phyloP scores from a whole-genome alignment of 2,888 invertebrate species.

The Girardia tigrina region DNA sequence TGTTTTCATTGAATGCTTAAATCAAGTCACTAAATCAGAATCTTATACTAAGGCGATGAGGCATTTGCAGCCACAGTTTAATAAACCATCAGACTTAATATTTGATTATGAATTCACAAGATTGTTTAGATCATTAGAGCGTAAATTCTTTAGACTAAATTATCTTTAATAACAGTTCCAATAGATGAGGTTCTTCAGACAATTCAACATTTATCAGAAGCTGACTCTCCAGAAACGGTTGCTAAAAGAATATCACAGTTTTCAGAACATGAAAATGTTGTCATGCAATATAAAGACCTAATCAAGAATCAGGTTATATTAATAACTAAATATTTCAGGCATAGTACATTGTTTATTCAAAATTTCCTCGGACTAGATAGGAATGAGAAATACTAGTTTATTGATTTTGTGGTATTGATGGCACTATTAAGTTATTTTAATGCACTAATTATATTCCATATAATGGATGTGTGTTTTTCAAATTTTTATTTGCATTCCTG shows the following conservation, averaged over 20 bases:
- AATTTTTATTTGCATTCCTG: no score
- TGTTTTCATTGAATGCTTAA: constrained; percentile 68
- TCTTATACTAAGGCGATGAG: constrained; percentile 77
- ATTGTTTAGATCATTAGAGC: constrained; percentile 61
- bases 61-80: constrained; percentile 72
- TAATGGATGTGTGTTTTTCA: no score
- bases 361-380: no score
- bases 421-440: no score
- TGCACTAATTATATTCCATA: no score
- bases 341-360: no score
- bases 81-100: constrained; percentile 63
- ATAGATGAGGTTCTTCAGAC: constrained; percentile 49
- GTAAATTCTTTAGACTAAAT: constrained; percentile 37
- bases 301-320: constrained; percentile 79
- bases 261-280: constrained; percentile 50
- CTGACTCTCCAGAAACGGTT: constrained; percentile 41
- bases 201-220: constrained; percentile 41
- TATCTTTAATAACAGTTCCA: neutral
- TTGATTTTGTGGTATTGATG: no score
- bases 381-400: no score
- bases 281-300: constrained; percentile 71
- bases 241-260: constrained; percentile 41
- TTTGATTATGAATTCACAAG: constrained; percentile 88
- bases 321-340: no score
- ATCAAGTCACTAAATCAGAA: constrained; percentile 61